A percentile compares a stretch with the other conserved stretches of the same genome.
These are phyloP conservation scores for Gasterosteus nipponicus DNA, from an alignment of 2,113 vertebrate species.

Conservation along the genomic window DNA sequence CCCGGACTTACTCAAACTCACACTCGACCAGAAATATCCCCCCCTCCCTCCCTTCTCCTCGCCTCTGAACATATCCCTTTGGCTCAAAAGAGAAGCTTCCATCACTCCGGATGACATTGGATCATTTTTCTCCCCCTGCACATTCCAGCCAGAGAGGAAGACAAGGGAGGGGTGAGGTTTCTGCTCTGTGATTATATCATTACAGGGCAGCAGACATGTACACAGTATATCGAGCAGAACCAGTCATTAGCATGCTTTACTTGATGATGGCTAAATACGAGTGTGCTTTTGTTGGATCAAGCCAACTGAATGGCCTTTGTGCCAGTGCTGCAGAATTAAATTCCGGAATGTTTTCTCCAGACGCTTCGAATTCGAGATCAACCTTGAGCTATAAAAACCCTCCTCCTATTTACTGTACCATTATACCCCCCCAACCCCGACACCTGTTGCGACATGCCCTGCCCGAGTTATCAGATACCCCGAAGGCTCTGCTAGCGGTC, in stretches of 20 bases:
- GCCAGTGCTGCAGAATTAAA: slow-evolving; percentile 39
- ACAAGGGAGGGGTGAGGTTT: slow-evolving; percentile 71
- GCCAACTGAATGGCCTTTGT: slow-evolving; percentile 44
- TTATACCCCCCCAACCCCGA: slow-evolving; percentile 36
- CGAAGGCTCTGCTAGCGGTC: slow-evolving; percentile 51
- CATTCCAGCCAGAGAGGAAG: slow-evolving; percentile 74
- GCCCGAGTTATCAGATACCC: slow-evolving; percentile 75
- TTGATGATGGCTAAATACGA: slow-evolving; percentile 64
- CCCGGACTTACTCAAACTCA: slow-evolving; percentile 88
- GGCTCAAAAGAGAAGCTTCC: slow-evolving; percentile 89
- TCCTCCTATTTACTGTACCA: slow-evolving; percentile 63
- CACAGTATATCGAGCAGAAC: slow-evolving; percentile 84
- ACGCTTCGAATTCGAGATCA: slow-evolving; percentile 49
- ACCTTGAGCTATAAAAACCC: slow-evolving; percentile 67
- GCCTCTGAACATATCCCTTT: slow-evolving; percentile 82
- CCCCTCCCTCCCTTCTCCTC: slow-evolving; percentile 43
- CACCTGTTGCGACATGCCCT: slow-evolving; percentile 76
- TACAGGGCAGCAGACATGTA: slow-evolving; percentile 91
- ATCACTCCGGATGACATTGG: slow-evolving; percentile 86
- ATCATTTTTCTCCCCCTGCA: slow-evolving; percentile 81
- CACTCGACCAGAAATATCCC: slow-evolving; percentile 81
- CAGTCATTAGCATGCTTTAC: slow-evolving; percentile 89
- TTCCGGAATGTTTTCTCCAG: slow-evolving; percentile 36
- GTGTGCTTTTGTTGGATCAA: slow-evolving; percentile 56
- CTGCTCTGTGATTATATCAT: slow-evolving; percentile 89